phyloP scores from a whole-genome alignment of 2,888 invertebrate genomes.

The Urechis unicinctus region DNA sequence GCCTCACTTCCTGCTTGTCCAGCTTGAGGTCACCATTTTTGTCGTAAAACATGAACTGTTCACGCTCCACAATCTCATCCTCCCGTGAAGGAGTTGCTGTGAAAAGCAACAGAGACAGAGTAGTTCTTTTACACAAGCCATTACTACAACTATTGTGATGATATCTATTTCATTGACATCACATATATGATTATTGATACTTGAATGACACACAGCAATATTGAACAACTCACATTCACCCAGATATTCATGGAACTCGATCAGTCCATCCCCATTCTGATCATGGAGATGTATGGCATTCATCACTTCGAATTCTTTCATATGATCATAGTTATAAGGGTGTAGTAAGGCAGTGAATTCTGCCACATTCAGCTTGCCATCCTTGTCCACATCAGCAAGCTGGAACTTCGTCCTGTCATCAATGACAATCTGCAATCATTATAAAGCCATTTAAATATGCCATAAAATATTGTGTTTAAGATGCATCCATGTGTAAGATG shows the following conservation, averaged over 20 bases:
- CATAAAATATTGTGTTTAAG: too few species aligned
- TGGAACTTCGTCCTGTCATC: conserved; percentile 83
- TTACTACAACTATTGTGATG: neutral
- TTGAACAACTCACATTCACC: conserved; percentile 11
- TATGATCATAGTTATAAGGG: conserved; percentile 85
- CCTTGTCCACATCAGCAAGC: conserved; percentile 76
- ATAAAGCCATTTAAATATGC: neutral
- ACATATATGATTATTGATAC: neutral
- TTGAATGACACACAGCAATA: too few species aligned
- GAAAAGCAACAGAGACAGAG: neutral
- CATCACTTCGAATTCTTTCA: conserved; percentile 56
- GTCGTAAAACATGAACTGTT: conserved; percentile 60
- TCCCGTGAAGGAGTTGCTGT: conserved; percentile 24
- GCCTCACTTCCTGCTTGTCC: conserved; percentile 66
- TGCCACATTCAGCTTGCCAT: conserved; percentile 65
- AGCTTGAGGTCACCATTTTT: conserved; percentile 30
- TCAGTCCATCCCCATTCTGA: conserved; percentile 70
- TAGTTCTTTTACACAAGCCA: neutral
- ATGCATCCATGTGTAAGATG: too few species aligned
- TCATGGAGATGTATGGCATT: conserved; percentile 77
- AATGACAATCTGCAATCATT: conserved; percentile 47
- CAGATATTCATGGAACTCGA: conserved; percentile 70
- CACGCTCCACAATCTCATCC: conserved; percentile 28
- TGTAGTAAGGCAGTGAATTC: conserved; percentile 87
- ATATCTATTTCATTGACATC: neutral